phyloP scores from a whole-genome alignment of 2,888 invertebrate genomes.

The Acleris holmiana region DNA sequence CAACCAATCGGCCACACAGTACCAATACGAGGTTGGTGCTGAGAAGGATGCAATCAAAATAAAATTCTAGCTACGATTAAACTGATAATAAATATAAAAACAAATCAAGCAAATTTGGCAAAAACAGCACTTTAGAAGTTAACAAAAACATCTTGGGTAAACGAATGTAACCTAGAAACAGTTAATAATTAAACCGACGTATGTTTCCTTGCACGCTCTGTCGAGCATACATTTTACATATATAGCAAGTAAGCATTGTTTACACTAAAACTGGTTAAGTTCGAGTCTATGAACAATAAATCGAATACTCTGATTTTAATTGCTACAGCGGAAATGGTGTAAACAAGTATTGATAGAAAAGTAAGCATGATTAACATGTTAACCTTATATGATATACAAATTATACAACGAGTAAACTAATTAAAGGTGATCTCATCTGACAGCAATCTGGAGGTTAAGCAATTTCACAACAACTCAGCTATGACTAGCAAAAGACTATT shows the following conservation, averaged over 20 bases:
- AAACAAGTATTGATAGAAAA: neutral
- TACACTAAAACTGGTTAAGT: constrained; percentile 29
- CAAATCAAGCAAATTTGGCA: too few species aligned
- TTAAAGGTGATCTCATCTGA: neutral
- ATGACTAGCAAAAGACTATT: neutral
- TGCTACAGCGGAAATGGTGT: neutral
- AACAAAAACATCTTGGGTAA: neutral
- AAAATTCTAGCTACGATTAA: too few species aligned
- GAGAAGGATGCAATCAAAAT: too few species aligned
- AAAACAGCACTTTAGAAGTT: neutral
- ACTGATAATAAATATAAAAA: too few species aligned
- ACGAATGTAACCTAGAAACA: constrained; percentile 13
- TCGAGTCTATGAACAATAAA: constrained; percentile 13
- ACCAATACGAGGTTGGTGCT: too few species aligned
- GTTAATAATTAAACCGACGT: constrained; percentile 25
- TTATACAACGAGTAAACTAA: too few species aligned
- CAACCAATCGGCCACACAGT: too few species aligned
- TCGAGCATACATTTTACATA: constrained; percentile 23
- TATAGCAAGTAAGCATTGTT: constrained; percentile 34
- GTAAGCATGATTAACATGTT: too few species aligned
- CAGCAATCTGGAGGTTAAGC: neutral
- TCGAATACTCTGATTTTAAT: too few species aligned
- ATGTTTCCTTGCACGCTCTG: constrained; percentile 23
- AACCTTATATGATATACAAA: too few species aligned
- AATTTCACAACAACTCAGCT: neutral